Evolutionary conservation across 2,113 vertebrate genomes (phyloP).

Genomic region (Saguinus imperator): DNA sequence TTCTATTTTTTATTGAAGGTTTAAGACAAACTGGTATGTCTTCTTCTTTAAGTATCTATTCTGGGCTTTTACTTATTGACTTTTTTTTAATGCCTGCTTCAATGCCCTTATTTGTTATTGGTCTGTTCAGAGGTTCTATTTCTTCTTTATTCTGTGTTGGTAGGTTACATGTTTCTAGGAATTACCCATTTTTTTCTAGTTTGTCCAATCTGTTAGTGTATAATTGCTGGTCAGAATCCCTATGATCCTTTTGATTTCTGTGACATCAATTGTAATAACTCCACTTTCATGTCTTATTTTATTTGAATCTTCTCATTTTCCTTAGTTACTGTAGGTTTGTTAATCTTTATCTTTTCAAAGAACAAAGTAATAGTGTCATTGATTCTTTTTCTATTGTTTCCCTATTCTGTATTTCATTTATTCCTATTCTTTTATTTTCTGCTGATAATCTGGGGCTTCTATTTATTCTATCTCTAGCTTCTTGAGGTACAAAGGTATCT

Average conservation of each 20-base stretch:
- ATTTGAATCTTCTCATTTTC: neutral
- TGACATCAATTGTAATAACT: neutral
- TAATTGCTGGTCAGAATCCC: neutral
- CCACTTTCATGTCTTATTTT: neutral
- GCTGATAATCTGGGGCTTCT: neutral
- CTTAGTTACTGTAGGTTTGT: neutral
- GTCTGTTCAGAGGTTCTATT: neutral
- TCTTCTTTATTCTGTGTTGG: neutral
- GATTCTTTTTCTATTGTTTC: neutral
- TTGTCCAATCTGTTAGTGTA: neutral
- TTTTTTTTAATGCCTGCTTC: neutral
- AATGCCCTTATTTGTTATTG: neutral
- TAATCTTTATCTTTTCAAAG: neutral
- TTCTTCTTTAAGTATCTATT: neutral
- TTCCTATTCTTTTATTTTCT: neutral
- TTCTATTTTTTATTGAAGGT: neutral
- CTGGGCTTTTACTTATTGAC: neutral
- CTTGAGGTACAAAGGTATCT: neutral
- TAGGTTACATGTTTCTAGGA: neutral
- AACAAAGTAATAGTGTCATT: neutral
- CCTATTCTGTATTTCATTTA: neutral
- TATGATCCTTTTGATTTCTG: neutral
- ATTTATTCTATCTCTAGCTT: neutral
- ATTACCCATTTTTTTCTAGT: neutral
- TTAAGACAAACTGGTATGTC: neutral